Conservation (phyloP, 2,888 invertebrate species). For the Polydrusus pterygomalis region DNA sequence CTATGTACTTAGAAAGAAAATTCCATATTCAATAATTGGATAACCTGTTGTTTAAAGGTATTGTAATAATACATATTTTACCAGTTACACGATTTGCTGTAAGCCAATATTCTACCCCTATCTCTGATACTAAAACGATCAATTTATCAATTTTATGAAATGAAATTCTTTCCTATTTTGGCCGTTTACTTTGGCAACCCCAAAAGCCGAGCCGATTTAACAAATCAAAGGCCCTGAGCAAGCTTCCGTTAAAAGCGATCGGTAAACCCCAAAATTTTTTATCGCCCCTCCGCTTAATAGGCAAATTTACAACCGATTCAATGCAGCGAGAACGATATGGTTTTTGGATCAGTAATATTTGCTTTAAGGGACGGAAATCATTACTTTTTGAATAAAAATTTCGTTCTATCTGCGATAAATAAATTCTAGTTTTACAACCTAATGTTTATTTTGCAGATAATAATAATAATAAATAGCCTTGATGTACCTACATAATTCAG, state of each 20-base stretch:
- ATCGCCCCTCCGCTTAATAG: slow-evolving; percentile 29
- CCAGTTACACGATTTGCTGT: not conserved
- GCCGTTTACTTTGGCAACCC: slow-evolving; percentile 47
- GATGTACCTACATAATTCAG: too few relatives aligned
- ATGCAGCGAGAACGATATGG: slow-evolving; percentile 36
- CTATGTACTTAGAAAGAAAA: too few relatives aligned
- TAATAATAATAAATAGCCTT: too few relatives aligned
- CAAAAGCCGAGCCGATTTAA: slow-evolving; percentile 51
- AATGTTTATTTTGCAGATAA: too few relatives aligned
- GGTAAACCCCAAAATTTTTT: slow-evolving; percentile 50
- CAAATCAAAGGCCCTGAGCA: slow-evolving; percentile 50
- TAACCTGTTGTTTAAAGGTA: too few relatives aligned
- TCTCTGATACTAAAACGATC: slow-evolving; percentile 4
- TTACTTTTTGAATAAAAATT: too few relatives aligned
- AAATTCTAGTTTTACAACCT: too few relatives aligned
- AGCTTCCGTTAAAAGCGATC: slow-evolving; percentile 47
- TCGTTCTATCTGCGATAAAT: too few relatives aligned
- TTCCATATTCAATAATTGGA: too few relatives aligned
- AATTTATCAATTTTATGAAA: slow-evolving; percentile 41
- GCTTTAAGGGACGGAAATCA: not conserved
- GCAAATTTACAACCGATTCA: slow-evolving; percentile 50
- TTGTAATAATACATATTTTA: too few relatives aligned
- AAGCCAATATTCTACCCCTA: not conserved
- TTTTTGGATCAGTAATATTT: slow-evolving; percentile 41
- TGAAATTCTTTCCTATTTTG: slow-evolving; percentile 36